Evolutionary conservation across 2,888 invertebrate genomes (phyloP).

Genomic region (Galerucella nymphaeae): DNA sequence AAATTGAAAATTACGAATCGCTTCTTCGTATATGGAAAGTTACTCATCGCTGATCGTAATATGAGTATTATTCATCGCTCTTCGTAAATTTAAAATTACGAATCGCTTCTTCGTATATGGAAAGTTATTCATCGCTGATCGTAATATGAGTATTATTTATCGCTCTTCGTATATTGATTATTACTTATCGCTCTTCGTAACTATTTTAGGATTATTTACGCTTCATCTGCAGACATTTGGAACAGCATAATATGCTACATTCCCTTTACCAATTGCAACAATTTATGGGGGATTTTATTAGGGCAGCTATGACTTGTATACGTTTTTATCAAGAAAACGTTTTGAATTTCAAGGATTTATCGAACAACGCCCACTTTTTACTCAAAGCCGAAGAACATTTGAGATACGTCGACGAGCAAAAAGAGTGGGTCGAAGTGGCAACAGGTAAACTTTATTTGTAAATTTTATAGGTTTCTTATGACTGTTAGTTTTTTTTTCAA

Average conservation of each 20-base stretch:
- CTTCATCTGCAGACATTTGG: slow-evolving; percentile 77
- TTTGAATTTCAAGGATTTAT: slow-evolving; percentile 69
- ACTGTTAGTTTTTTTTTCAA: too few relatives aligned
- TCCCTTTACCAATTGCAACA: slow-evolving; percentile 81
- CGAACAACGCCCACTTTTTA: slow-evolving; percentile 67
- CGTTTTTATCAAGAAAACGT: slow-evolving; percentile 76
- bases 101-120: too few relatives aligned
- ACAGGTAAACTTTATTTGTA: slow-evolving; percentile 53
- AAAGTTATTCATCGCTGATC: too few relatives aligned
- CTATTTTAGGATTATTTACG: slow-evolving; percentile 71
- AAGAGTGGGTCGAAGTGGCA: slow-evolving; percentile 68
- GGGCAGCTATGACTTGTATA: slow-evolving; percentile 84
- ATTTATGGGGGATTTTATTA: slow-evolving; percentile 77
- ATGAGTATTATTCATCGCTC: too few relatives aligned
- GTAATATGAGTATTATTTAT: neutral
- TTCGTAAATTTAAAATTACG: too few relatives aligned
- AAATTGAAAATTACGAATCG: too few relatives aligned
- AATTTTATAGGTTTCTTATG: neutral
- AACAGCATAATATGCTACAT: slow-evolving; percentile 74
- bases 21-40: too few relatives aligned
- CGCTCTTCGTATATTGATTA: neutral
- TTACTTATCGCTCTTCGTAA: slow-evolving; percentile 8
- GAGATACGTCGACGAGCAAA: slow-evolving; percentile 70
- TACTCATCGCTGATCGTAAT: too few relatives aligned
- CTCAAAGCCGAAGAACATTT: slow-evolving; percentile 74